Conservation (phyloP, 2,113 vertebrate species). For the Ahaetulla prasina region DNA sequence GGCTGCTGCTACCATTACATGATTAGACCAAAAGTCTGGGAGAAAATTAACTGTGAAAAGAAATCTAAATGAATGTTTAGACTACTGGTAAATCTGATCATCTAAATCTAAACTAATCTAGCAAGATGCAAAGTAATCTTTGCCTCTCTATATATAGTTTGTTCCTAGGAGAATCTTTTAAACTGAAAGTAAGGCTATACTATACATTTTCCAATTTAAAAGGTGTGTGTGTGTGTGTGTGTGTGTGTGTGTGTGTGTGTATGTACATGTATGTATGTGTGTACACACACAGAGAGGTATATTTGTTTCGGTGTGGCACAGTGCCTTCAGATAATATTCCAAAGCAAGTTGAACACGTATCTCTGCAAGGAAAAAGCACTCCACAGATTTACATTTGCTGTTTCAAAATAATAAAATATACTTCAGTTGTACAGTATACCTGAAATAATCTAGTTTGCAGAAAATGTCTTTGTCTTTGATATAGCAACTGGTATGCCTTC, state of each 20-base stretch:
- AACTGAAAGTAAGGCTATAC: not conserved
- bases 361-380: not conserved
- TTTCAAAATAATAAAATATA: not conserved
- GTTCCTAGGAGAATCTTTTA: not conserved
- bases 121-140: not conserved
- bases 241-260: too few species aligned
- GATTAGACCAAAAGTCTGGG: not conserved
- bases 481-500: slow-evolving; percentile 94
- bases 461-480: slow-evolving; percentile 98
- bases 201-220: not conserved
- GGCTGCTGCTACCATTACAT: not conserved
- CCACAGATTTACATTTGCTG: not conserved
- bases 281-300: too few species aligned
- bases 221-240: too few species aligned
- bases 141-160: not conserved
- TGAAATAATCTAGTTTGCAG: slow-evolving; percentile 98
- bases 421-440: slow-evolving; percentile 67
- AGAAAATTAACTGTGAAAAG: not conserved
- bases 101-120: not conserved
- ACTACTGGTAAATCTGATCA: not conserved
- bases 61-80: not conserved
- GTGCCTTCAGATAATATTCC: not conserved
- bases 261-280: too few species aligned
- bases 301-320: not conserved
- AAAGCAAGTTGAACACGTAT: not conserved